These are phyloP conservation scores for Mycteria americana DNA, from an alignment of 2,797 vertebrate species.

Conservation along the genomic window DNA sequence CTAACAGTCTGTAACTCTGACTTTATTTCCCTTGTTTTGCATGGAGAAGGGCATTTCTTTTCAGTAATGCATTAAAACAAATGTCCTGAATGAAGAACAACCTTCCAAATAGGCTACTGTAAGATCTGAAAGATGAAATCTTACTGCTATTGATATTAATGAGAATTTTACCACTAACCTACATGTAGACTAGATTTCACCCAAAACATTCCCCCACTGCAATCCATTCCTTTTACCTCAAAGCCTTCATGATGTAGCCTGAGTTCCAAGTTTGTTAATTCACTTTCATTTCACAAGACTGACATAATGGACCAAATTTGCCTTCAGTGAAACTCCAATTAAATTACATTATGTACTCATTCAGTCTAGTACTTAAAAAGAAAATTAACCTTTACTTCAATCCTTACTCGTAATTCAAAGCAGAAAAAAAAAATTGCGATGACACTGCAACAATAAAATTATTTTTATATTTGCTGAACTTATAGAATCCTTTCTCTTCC, in stretches of 20 bases:
- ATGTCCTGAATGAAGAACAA: not conserved
- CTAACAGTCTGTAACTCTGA: not conserved
- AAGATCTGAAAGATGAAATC: not conserved
- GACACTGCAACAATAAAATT: not conserved
- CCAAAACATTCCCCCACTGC: not conserved
- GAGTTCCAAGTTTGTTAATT: not conserved
- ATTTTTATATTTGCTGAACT: not conserved
- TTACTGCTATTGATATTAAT: not conserved
- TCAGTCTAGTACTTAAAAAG: constrained; percentile 5
- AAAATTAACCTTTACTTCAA: constrained; percentile 52
- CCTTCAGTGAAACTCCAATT: constrained; percentile 41
- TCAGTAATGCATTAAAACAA: not conserved
- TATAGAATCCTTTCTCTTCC: not conserved
- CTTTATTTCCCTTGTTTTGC: not conserved
- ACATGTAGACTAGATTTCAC: not conserved
- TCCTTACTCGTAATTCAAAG: not conserved
- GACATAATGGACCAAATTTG: constrained; percentile 34
- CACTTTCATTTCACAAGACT: constrained; percentile 33
- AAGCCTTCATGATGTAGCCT: not conserved
- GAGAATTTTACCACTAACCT: not conserved
- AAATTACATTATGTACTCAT: constrained; percentile 34
- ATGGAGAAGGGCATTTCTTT: not conserved
- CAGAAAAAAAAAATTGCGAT: not conserved
- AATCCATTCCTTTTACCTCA: not conserved
- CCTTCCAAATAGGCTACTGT: not conserved